Conservation (phyloP, 2,888 invertebrate species). For the Phyto melanocephala region DNA sequence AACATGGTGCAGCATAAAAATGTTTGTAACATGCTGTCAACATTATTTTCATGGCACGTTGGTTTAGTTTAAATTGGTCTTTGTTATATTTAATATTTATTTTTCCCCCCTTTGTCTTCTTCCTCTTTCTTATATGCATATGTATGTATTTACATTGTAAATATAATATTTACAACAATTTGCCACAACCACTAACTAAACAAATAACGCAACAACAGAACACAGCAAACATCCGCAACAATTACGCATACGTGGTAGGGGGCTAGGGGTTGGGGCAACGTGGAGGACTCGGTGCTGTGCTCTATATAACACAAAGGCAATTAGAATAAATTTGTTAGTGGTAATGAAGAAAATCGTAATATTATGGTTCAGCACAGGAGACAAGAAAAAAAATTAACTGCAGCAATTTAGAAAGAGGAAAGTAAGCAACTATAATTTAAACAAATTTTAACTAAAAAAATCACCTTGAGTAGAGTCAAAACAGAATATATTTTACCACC, state of each 20-base stretch:
- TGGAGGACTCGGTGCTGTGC: neutral
- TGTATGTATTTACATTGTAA: neutral
- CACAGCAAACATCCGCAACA: slow-evolving; percentile 61
- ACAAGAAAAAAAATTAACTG: neutral
- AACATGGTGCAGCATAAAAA: slow-evolving; percentile 20
- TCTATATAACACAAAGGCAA: slow-evolving; percentile 47
- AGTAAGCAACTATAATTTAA: slow-evolving; percentile 40
- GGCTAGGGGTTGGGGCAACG: neutral
- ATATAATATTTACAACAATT: slow-evolving; percentile 21
- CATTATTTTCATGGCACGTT: slow-evolving; percentile 59
- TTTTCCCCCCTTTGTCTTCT: slow-evolving; percentile 3
- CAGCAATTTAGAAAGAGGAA: slow-evolving; percentile 49
- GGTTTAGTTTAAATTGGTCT: slow-evolving; percentile 57
- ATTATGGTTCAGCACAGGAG: slow-evolving; percentile 32
- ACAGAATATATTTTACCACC: slow-evolving; percentile 22
- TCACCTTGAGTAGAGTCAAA: slow-evolving; percentile 47
- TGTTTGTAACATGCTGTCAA: slow-evolving; percentile 60
- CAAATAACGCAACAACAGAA: slow-evolving; percentile 52
- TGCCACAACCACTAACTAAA: slow-evolving; percentile 61
- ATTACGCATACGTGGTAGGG: slow-evolving; percentile 55
- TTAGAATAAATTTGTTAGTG: slow-evolving; percentile 66
- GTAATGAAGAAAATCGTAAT: slow-evolving; percentile 53
- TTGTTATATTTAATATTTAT: slow-evolving; percentile 37
- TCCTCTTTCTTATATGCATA: neutral
- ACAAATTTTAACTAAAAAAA: slow-evolving; percentile 53